A percentile compares a stretch with the other conserved stretches of the same genome.
Evolutionary conservation across 1,140 invertebrate genomes (phyloP).

Genomic region (Megalopta genalis): DNA sequence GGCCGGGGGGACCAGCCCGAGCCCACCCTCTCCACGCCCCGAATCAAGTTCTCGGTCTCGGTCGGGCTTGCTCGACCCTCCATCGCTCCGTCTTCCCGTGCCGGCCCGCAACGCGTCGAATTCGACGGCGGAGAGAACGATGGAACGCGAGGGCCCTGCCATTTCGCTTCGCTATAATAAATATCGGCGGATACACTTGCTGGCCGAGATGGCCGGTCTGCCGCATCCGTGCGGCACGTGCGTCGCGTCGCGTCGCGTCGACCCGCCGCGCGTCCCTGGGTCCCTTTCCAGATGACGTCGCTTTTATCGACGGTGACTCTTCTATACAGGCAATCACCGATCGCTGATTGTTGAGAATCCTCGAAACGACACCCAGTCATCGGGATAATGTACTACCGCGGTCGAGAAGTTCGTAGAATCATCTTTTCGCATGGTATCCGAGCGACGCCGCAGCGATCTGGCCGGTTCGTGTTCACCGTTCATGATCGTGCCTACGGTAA

Average conservation of each 20-base stretch:
- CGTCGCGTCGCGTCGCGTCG: slow-evolving; percentile 27
- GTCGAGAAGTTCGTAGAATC: too few relatives aligned
- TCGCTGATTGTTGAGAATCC: not conserved
- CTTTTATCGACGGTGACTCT: slow-evolving; percentile 73
- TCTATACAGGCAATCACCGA: slow-evolving; percentile 71
- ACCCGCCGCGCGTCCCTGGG: too few relatives aligned
- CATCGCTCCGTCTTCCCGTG: too few relatives aligned
- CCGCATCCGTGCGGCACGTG: slow-evolving; percentile 68
- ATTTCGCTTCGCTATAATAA: slow-evolving; percentile 60
- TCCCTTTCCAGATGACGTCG: slow-evolving; percentile 70
- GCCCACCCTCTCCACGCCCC: slow-evolving; percentile 16
- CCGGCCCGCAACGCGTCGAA: too few relatives aligned
- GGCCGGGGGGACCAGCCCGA: not conserved
- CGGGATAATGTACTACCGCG: not conserved
- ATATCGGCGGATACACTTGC: slow-evolving; percentile 67
- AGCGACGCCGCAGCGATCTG: too few relatives aligned
- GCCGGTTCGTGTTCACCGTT: too few relatives aligned
- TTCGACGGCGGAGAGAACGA: slow-evolving; percentile 26
- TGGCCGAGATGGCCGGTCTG: slow-evolving; percentile 42
- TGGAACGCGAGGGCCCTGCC: too few relatives aligned
- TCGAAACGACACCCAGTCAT: not conserved
- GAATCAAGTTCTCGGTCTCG: not conserved
- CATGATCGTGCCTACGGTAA: too few relatives aligned
- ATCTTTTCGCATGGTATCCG: too few relatives aligned
- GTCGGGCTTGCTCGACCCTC: too few relatives aligned